Evolutionary conservation across 1,140 invertebrate species (phyloP).

Genomic region (Drosophila chauvacae): DNA sequence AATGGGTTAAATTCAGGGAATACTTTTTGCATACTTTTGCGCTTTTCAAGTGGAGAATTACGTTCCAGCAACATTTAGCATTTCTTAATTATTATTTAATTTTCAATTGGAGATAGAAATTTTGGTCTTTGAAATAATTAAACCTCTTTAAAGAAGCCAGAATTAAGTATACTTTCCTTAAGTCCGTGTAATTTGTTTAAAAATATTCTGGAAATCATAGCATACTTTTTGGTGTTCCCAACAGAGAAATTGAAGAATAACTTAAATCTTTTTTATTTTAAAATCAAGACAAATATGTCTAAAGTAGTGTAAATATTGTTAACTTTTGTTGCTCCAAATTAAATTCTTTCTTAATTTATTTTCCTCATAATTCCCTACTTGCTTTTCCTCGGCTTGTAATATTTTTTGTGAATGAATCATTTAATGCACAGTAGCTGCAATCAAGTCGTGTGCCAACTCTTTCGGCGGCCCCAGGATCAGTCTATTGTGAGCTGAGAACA

Average conservation of each 20-base stretch:
- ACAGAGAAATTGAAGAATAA: too few species aligned
- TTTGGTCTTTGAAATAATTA: neutral
- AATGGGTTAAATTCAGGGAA: neutral
- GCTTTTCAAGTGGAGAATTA: neutral
- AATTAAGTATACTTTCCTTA: too few species aligned
- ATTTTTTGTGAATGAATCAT: conserved; percentile 35
- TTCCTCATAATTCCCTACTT: conserved; percentile 3
- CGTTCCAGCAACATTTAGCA: too few species aligned
- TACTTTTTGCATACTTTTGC: neutral
- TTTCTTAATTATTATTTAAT: too few species aligned
- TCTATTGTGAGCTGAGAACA: conserved; percentile 68
- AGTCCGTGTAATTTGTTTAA: too few species aligned
- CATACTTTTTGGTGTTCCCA: too few species aligned
- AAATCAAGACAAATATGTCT: too few species aligned
- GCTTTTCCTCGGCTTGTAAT: neutral
- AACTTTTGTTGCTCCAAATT: conserved; percentile 10
- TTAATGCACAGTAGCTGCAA: conserved; percentile 74
- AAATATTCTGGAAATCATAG: too few species aligned
- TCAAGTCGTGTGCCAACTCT: conserved; percentile 58
- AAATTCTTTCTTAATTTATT: neutral
- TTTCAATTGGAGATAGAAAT: too few species aligned
- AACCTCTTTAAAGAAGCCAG: neutral
- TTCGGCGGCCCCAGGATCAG: conserved; percentile 32
- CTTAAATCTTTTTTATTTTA: too few species aligned
- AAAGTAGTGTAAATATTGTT: too few species aligned